A percentile compares a stretch with the other conserved stretches of the same genome.
Evolutionary conservation across 2,113 vertebrate genomes (phyloP).

Genomic region (Apteryx owenii): DNA sequence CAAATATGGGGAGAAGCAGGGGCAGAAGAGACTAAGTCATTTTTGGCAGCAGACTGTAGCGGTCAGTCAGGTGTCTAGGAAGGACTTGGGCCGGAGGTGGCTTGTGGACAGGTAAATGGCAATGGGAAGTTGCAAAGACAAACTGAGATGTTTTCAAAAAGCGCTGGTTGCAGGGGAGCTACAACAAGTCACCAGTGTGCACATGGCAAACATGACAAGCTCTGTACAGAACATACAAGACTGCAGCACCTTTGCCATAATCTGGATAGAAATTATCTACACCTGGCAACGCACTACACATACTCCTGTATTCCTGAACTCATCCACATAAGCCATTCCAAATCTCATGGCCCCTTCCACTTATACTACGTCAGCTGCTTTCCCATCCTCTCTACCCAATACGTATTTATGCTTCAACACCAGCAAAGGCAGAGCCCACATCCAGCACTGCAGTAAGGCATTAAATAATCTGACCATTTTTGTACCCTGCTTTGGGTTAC

Average conservation of each 20-base stretch:
- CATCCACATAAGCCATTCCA: background rate
- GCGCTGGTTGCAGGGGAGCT: background rate
- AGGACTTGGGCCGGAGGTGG: background rate
- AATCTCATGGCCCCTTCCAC: background rate
- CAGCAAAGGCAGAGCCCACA: background rate
- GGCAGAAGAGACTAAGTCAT: background rate
- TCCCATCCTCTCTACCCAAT: background rate
- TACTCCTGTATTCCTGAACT: background rate
- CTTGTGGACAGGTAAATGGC: background rate
- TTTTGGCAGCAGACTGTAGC: background rate
- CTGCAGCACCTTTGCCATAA: background rate
- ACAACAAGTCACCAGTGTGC: background rate
- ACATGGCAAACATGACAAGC: background rate
- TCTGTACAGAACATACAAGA: fast-evolving
- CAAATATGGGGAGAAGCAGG: background rate
- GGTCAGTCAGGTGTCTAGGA: background rate
- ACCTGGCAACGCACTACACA: background rate
- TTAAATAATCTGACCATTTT: background rate
- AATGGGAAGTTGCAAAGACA: background rate
- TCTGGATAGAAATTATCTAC: background rate
- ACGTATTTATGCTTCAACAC: background rate
- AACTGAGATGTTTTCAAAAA: background rate
- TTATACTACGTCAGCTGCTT: background rate
- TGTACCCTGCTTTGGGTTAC: constrained; percentile 26
- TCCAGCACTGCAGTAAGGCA: too few relatives aligned